A percentile compares a stretch with the other conserved stretches of the same genome.
Evolutionary conservation across 2,888 invertebrate genomes (phyloP).

Genomic region (Diloba caeruleocephala): DNA sequence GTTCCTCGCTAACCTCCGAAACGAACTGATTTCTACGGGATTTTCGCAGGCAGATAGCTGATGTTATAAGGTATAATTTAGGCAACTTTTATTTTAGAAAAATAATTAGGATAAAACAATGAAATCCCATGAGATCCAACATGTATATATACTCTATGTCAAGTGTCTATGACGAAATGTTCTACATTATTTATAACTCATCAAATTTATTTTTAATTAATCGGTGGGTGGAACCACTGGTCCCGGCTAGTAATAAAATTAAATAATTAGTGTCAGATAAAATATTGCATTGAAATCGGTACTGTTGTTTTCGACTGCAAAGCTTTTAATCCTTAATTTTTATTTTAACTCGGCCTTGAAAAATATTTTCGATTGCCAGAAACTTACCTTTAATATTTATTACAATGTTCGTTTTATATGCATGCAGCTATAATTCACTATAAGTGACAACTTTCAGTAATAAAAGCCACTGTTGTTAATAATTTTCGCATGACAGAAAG

Average conservation of each 20-base stretch:
- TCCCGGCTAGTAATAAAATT: conserved; percentile 1
- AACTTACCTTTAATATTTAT: conserved; percentile 40
- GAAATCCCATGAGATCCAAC: no score
- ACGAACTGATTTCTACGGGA: no score
- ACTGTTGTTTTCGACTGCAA: conserved; percentile 15
- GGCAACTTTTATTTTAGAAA: no score
- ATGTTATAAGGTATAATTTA: no score
- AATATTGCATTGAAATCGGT: conserved; percentile 11
- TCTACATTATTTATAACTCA: no score
- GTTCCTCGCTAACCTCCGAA: no score
- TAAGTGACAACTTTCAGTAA: conserved; percentile 17
- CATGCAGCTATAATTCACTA: conserved; percentile 23
- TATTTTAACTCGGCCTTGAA: conserved; percentile 25
- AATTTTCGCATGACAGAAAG: conserved; percentile 3
- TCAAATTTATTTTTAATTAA: no score
- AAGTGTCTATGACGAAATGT: no score
- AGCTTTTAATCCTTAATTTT: conserved; percentile 34
- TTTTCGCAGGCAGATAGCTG: no score
- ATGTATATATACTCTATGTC: no score
- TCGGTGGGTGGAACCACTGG: no score
- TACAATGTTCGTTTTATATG: conserved; percentile 33
- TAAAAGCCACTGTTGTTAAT: conserved; percentile 16
- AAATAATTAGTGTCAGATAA: conserved; percentile 11
- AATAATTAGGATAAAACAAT: no score
- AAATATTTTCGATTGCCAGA: conserved; percentile 23